Evolutionary conservation across 2,888 invertebrate species (phyloP).

Genomic region (Elegia similella): DNA sequence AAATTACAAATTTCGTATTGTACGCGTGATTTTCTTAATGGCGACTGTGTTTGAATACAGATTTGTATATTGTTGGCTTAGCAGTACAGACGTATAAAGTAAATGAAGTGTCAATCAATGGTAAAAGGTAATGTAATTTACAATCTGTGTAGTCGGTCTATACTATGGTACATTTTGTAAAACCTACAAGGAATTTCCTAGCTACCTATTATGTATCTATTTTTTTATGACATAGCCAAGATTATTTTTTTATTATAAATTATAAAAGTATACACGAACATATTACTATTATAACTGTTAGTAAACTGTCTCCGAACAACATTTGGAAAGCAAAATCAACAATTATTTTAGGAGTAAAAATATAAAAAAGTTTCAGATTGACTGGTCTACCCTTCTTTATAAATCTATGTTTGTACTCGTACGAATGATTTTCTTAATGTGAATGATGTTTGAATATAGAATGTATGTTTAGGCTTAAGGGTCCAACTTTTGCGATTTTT

Average conservation of each 20-base stretch:
- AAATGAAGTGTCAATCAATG: not conserved
- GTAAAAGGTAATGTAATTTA: not conserved
- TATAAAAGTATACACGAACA: too few relatives aligned
- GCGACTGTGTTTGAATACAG: slow-evolving; percentile 1
- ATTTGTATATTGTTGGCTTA: not conserved
- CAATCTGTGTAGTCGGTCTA: too few relatives aligned
- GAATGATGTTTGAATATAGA: slow-evolving; percentile 1
- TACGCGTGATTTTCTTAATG: slow-evolving; percentile 8
- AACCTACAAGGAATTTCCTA: too few relatives aligned
- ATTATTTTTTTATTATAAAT: too few relatives aligned
- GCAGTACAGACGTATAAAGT: not conserved
- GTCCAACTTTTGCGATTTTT: not conserved
- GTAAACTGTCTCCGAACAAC: too few relatives aligned
- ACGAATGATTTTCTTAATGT: slow-evolving; percentile 6
- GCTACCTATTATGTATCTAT: too few relatives aligned
- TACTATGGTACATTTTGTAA: too few relatives aligned
- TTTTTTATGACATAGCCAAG: too few relatives aligned
- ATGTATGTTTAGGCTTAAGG: not conserved
- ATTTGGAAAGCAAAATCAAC: too few relatives aligned
- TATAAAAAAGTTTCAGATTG: not conserved
- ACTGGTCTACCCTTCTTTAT: not conserved
- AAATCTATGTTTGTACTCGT: not conserved
- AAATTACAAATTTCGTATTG: slow-evolving; percentile 10
- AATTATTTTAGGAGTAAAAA: not conserved
- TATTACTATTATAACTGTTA: too few relatives aligned